These are phyloP conservation scores for Berghia stephanieae DNA, from an alignment of 1,140 invertebrate species.

Conservation along the genomic window DNA sequence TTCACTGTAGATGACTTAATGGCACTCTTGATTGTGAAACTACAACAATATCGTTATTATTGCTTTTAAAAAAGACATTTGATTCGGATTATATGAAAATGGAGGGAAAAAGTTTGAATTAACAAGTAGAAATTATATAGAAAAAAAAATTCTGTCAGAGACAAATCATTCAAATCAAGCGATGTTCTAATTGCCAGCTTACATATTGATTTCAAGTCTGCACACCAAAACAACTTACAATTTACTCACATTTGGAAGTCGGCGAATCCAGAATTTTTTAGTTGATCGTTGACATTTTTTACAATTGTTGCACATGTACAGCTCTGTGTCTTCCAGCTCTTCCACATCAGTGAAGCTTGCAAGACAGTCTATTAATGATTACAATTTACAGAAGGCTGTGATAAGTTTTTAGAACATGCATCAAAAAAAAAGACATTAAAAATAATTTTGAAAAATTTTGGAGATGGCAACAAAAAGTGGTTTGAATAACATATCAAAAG, in stretches of 20 bases:
- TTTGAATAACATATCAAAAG: too few species aligned
- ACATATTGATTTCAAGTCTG: not conserved
- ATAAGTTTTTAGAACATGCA: not conserved
- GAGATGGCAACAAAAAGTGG: not conserved
- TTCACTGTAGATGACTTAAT: too few species aligned
- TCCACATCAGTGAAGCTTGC: conserved; percentile 82
- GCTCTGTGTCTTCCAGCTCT: conserved; percentile 83
- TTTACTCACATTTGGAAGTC: conserved; percentile 79
- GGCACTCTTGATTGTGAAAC: too few species aligned
- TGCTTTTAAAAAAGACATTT: too few species aligned
- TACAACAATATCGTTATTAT: too few species aligned
- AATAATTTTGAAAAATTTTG: not conserved
- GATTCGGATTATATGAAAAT: too few species aligned
- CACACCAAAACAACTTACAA: conserved; percentile 9
- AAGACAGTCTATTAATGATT: conserved; percentile 75
- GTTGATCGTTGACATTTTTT: conserved; percentile 84
- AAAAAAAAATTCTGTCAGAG: too few species aligned
- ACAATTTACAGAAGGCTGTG: not conserved
- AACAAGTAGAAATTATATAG: too few species aligned
- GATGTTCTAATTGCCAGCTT: too few species aligned
- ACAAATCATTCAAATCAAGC: too few species aligned
- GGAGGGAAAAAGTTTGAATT: too few species aligned
- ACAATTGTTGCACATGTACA: conserved; percentile 84
- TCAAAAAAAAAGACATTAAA: not conserved
- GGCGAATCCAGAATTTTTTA: conserved; percentile 85